phyloP scores from a whole-genome alignment of 1,140 invertebrate species.

The Atta texana region DNA sequence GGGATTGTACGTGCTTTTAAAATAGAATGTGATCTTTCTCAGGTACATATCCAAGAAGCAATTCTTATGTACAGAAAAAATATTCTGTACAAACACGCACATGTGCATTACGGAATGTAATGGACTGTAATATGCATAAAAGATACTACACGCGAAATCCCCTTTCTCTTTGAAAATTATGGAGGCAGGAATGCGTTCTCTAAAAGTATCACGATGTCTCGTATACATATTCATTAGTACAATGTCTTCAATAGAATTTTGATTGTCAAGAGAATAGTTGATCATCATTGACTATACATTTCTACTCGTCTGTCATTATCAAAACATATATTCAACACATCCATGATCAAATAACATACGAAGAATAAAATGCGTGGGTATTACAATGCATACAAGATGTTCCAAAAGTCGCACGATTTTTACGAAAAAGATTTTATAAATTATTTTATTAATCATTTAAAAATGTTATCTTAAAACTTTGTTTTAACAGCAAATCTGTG shows the following conservation, averaged over 20 bases:
- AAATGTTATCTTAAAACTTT: not conserved
- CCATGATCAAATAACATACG: not conserved
- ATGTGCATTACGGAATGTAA: slow-evolving; percentile 12
- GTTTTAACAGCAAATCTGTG: not conserved
- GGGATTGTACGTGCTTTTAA: not conserved
- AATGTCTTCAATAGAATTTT: slow-evolving; percentile 27
- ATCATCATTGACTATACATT: slow-evolving; percentile 22
- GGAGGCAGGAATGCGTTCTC: not conserved
- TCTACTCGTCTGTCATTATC: not conserved
- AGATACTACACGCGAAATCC: not conserved
- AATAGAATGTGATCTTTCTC: slow-evolving; percentile 14
- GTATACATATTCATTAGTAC: slow-evolving; percentile 27
- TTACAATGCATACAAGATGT: slow-evolving; percentile 2
- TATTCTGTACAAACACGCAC: not conserved
- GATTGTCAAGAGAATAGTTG: slow-evolving; percentile 31
- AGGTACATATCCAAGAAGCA: slow-evolving; percentile 25
- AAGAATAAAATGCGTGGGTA: not conserved
- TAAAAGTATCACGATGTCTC: not conserved
- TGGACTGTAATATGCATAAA: not conserved
- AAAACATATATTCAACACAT: slow-evolving; percentile 22
- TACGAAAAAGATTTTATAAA: not conserved
- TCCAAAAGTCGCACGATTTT: not conserved
- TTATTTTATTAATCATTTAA: too few species aligned
- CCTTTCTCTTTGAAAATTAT: slow-evolving; percentile 38
- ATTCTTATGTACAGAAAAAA: slow-evolving; percentile 7